These are phyloP conservation scores for Threskiornis aethiopicus DNA, from an alignment of 2,797 vertebrate species.

Conservation along the genomic window DNA sequence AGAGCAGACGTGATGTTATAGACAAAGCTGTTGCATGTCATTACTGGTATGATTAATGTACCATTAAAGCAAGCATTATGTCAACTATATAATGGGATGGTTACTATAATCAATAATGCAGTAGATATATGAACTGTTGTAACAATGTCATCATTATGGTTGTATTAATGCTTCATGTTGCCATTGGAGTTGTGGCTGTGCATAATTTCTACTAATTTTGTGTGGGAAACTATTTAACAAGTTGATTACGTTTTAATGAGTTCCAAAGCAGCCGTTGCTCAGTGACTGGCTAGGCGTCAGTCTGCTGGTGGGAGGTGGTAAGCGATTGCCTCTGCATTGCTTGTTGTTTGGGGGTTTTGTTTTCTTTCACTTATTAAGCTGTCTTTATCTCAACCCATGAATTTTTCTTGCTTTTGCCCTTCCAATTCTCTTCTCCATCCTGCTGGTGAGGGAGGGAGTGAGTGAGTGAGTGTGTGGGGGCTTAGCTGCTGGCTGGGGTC, in stretches of 20 bases:
- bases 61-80: not conserved
- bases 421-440: not conserved
- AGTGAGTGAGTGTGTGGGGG: fast-evolving
- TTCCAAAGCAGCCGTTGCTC: not conserved
- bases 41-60: not conserved
- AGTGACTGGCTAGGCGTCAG: not conserved
- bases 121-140: not conserved
- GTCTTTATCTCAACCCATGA: not conserved
- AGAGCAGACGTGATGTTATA: not conserved
- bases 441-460: not conserved
- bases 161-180: not conserved
- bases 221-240: not conserved
- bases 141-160: not conserved
- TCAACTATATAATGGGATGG: not conserved
- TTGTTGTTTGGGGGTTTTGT: not conserved
- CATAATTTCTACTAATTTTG: not conserved
- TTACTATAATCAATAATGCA: not conserved
- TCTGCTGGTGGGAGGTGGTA: not conserved
- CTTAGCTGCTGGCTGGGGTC: not conserved
- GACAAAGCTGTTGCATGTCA: not conserved
- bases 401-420: not conserved
- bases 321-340: not conserved
- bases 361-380: not conserved
- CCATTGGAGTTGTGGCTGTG: not conserved
- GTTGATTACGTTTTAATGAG: not conserved